A percentile compares a stretch with the other conserved stretches of the same genome.
These are phyloP conservation scores for Okamejei kenojei DNA, from an alignment of 2,797 vertebrate species.

Conservation along the genomic window DNA sequence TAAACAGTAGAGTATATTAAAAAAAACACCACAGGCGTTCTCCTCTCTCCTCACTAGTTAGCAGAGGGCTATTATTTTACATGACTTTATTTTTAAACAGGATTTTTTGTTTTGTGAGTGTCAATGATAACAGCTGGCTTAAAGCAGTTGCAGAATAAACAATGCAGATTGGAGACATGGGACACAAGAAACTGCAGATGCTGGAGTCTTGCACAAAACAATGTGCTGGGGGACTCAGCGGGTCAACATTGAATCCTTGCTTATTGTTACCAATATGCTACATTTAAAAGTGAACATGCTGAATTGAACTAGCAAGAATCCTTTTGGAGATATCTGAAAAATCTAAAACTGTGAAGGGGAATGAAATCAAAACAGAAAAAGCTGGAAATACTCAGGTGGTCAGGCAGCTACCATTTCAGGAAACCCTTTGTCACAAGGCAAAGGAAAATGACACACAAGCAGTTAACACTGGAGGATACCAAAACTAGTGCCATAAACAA, in stretches of 20 bases:
- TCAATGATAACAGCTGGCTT: background rate
- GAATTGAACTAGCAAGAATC: constrained; percentile 5
- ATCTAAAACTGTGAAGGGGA: background rate
- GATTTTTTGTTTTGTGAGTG: background rate
- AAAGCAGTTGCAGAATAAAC: background rate
- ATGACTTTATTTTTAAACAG: background rate
- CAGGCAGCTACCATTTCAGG: too few relatives aligned
- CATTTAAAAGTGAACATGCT: background rate
- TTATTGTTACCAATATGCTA: background rate
- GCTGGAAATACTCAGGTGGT: too few relatives aligned
- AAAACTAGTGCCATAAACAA: too few relatives aligned
- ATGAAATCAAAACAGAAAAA: background rate
- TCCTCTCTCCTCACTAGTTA: background rate
- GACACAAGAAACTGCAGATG: too few relatives aligned
- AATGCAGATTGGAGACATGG: background rate
- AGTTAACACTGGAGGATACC: too few relatives aligned
- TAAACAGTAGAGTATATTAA: too few relatives aligned
- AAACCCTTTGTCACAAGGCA: too few relatives aligned
- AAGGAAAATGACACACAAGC: too few relatives aligned
- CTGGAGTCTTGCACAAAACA: too few relatives aligned
- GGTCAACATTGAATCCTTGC: background rate
- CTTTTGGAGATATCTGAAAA: background rate
- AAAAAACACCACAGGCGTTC: background rate
- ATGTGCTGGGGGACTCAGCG: background rate
- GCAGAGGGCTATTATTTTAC: background rate